Percentiles rank a stretch among this genome's conserved stretches.
Evolutionary conservation across 2,797 vertebrate genomes (phyloP).

Genomic region (Adelosebastes latens): DNA sequence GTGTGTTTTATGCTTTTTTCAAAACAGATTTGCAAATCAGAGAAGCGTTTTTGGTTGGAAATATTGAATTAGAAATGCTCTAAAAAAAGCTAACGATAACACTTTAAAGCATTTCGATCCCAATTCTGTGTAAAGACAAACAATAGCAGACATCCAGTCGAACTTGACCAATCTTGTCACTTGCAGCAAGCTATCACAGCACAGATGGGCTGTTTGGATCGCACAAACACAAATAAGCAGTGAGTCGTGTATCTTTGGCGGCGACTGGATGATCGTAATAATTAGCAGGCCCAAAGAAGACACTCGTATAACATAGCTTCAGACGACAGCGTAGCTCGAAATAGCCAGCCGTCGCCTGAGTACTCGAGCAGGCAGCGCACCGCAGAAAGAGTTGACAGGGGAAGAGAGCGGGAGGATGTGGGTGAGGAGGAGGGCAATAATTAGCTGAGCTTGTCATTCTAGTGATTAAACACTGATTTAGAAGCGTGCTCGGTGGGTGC

Average conservation of each 20-base stretch:
- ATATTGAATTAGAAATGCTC: constrained; percentile 2
- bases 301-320: constrained; percentile 38
- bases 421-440: constrained; percentile 60
- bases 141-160: constrained; percentile 31
- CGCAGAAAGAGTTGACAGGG: constrained; percentile 34
- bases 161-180: constrained; percentile 8
- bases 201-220: constrained; percentile 25
- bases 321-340: constrained; percentile 52
- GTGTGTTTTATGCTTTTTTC: neutral
- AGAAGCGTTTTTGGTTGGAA: constrained; percentile 7
- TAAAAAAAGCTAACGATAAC: neutral
- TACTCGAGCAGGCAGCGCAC: constrained; percentile 37
- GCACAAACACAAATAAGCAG: constrained; percentile 43
- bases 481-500: constrained; percentile 53
- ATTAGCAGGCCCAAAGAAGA: constrained; percentile 59
- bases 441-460: constrained; percentile 74
- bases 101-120: constrained; percentile 8
- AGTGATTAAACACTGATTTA: constrained; percentile 81
- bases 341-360: constrained; percentile 46
- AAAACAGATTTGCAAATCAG: constrained; percentile 26
- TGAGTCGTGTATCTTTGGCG: constrained; percentile 33
- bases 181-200: neutral
- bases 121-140: constrained; percentile 15
- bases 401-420: constrained; percentile 42
- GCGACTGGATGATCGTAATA: constrained; percentile 56